Base-by-base conservation (phyloP, 2,113 vertebrate genomes). In the Oxygymnocypris stewartii region DNA sequence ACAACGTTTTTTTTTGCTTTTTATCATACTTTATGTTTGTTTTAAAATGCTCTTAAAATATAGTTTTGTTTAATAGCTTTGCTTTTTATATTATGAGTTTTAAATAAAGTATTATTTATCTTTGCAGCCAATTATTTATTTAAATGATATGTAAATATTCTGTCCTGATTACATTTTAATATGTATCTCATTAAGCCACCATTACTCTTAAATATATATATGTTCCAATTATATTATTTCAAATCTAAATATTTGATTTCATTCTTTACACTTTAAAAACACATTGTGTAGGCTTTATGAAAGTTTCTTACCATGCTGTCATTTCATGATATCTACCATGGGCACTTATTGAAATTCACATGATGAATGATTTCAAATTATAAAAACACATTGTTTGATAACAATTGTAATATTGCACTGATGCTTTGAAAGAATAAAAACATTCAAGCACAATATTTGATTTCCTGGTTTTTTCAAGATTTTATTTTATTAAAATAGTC, bases 51-150 rank as follows among this genome's bases (percentile, higher is more conserved):
- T 89, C 75, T 79, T 78, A 79, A 82, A 88, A 90, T 83, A 75
- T 89, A 83, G 51, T 86, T 90, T 76, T 88, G 92, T 89, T 94
- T 90, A 90, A 89, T 94, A 89, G 90, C 90, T 94, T 93, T 94
- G 93, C 94, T 95, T 96, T 96, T 95, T 91, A 87, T 87, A 88
- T 79, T 79, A 82, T 94, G 90, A 89, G 83, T n/a, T n/a, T n/a
- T n/a, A n/a, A n/a, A n/a, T n/a, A 74, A 89, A 87, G 82, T 85
- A 89, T 90, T 87, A 93, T 93, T 93, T 92, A 93, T 94, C 88
- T 91, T 92, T 54, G 90, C 94, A 91, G 91, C 87, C 90, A 92
- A 93, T 92, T 96, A 96, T 95, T 96, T 95, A 95, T 97, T 97
- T 92, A 95, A 94, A 94, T 91, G 89, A 82, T 88, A 92, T 96